These are phyloP conservation scores for Tragelaphus imberbis DNA, from an alignment of 2,113 vertebrate genomes.

Conservation along the genomic window DNA sequence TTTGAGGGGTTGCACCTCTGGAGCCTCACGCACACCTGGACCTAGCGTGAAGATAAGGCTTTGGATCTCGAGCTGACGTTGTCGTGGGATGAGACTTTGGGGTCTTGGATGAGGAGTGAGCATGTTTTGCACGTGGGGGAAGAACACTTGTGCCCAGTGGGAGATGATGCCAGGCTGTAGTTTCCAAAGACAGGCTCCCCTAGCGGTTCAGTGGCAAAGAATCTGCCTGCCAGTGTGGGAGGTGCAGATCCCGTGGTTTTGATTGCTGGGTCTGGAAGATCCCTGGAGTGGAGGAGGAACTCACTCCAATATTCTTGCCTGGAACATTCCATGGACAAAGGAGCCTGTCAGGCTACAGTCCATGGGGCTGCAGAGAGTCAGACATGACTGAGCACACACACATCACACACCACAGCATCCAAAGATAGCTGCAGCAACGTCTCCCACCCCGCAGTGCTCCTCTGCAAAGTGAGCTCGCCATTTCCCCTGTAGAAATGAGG, in stretches of 20 bases:
- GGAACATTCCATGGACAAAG: not conserved
- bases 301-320: not conserved
- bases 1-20: not conserved
- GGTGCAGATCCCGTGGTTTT: not conserved
- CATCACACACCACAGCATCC: not conserved
- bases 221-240: fast-evolving
- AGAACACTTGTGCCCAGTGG: not conserved
- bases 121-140: fast-evolving
- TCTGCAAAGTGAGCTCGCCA: not conserved
- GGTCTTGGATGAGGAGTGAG: not conserved
- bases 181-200: not conserved
- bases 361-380: not conserved
- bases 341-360: not conserved
- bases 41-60: not conserved
- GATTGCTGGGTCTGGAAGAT: not conserved
- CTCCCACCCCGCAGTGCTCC: not conserved
- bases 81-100: not conserved
- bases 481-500: too few relatives aligned
- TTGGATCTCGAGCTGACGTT: not conserved
- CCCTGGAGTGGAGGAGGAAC: not conserved
- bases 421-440: fast-evolving
- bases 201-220: not conserved
- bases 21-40: not conserved
- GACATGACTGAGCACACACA: not conserved
- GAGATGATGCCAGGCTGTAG: not conserved